A percentile compares a stretch with the other conserved stretches of the same genome.
Conservation (phyloP, 2,888 invertebrate genomes). For the Archips xylosteana region DNA sequence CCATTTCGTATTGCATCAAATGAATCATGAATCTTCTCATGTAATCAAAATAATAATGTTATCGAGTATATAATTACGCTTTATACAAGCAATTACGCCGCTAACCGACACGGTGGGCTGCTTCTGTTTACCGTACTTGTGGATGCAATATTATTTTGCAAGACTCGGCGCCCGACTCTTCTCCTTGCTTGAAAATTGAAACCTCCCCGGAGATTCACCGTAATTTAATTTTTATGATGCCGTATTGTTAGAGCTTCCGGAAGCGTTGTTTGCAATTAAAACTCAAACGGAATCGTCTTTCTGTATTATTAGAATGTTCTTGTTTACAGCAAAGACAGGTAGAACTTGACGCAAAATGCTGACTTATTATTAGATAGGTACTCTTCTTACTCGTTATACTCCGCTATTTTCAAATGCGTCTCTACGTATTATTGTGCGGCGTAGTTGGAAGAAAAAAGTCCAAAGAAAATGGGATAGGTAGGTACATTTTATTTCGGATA, state of each 20-base stretch:
- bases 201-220: slow-evolving; percentile 70
- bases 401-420: too few relatives aligned
- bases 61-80: slow-evolving; percentile 17
- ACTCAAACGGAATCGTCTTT: slow-evolving; percentile 54
- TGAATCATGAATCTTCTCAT: background rate
- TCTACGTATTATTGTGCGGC: too few relatives aligned
- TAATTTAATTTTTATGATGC: slow-evolving; percentile 81
- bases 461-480: too few relatives aligned
- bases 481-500: too few relatives aligned
- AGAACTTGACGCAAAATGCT: background rate
- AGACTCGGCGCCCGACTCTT: slow-evolving; percentile 60
- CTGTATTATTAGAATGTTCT: slow-evolving; percentile 41
- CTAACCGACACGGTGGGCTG: slow-evolving; percentile 29
- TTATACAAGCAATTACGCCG: slow-evolving; percentile 32
- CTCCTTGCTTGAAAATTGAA: slow-evolving; percentile 74
- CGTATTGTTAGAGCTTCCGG: slow-evolving; percentile 70
- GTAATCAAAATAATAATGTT: slow-evolving; percentile 5
- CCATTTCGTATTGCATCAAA: background rate
- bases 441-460: too few relatives aligned
- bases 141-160: slow-evolving; percentile 69
- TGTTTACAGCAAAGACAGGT: slow-evolving; percentile 20
- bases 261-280: slow-evolving; percentile 69
- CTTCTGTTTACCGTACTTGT: slow-evolving; percentile 44
- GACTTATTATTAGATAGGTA: too few relatives aligned
- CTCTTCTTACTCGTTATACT: too few relatives aligned